These are phyloP conservation scores for Rapana venosa DNA, from an alignment of 2,888 invertebrate species.

Conservation along the genomic window DNA sequence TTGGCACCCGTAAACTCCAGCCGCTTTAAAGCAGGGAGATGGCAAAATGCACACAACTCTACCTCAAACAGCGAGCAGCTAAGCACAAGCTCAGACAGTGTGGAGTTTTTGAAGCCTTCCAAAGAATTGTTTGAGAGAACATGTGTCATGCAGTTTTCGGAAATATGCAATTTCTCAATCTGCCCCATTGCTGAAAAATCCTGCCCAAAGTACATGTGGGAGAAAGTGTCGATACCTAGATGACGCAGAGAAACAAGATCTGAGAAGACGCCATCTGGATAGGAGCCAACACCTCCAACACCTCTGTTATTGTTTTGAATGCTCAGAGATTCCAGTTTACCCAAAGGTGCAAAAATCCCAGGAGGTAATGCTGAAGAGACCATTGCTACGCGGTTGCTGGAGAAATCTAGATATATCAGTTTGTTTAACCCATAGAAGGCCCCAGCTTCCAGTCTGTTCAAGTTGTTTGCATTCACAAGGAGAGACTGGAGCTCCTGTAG, in stretches of 20 bases:
- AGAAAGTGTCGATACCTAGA: slow-evolving; percentile 8
- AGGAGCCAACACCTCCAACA: background rate
- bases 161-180: background rate
- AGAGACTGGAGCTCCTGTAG: background rate
- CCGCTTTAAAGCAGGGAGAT: background rate
- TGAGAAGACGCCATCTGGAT: background rate
- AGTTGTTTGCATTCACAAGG: background rate
- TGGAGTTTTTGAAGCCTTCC: slow-evolving; percentile 6
- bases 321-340: background rate
- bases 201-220: background rate
- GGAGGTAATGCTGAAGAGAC: background rate
- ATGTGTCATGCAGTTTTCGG: background rate
- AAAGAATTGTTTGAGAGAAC: background rate
- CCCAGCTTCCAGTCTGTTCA: slow-evolving; percentile 1
- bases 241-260: slow-evolving; percentile 6
- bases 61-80: background rate
- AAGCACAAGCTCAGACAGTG: background rate
- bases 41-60: slow-evolving; percentile 6
- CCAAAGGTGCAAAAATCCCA: background rate
- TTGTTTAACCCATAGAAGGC: background rate
- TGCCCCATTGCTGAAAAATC: background rate
- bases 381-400: background rate
- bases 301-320: background rate
- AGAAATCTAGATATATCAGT: background rate
- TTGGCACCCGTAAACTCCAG: background rate